These are phyloP conservation scores for Myotis findleyi DNA, from an alignment of 2,797 vertebrate genomes.

Conservation along the genomic window DNA sequence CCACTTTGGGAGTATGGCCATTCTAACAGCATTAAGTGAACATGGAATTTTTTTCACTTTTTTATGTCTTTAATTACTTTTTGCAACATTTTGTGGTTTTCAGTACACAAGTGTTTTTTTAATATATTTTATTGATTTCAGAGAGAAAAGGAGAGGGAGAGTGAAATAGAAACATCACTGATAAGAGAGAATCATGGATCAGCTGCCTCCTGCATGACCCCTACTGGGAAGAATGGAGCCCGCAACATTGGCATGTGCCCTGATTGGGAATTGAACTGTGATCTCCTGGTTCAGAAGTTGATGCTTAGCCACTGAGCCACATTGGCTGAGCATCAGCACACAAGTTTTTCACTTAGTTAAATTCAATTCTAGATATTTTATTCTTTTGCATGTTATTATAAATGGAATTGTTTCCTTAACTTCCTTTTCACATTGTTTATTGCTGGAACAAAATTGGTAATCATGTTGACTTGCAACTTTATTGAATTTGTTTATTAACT, in stretches of 20 bases:
- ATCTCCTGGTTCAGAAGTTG: no score
- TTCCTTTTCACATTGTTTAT: background rate
- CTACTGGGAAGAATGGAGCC: no score
- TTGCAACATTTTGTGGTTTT: slow-evolving; percentile 21
- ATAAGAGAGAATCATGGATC: no score
- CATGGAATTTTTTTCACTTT: background rate
- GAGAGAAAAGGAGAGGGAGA: no score
- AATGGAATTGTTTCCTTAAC: background rate
- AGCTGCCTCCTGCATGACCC: no score
- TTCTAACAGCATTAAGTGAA: background rate
- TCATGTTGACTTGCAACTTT: slow-evolving; percentile 1
- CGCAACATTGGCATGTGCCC: no score
- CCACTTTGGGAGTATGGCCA: background rate
- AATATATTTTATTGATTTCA: no score
- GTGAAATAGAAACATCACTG: no score
- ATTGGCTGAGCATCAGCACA: background rate
- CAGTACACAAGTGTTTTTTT: background rate
- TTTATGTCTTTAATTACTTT: background rate
- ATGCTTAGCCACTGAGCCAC: no score
- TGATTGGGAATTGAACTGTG: no score
- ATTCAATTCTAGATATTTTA: slow-evolving; percentile 16
- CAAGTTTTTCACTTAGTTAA: slow-evolving; percentile 2
- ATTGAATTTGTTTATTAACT: background rate
- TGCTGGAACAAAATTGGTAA: background rate
- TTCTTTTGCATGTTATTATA: background rate